These are phyloP conservation scores for Drosophila multiciliata DNA, from an alignment of 2,888 invertebrate species.

Conservation along the genomic window DNA sequence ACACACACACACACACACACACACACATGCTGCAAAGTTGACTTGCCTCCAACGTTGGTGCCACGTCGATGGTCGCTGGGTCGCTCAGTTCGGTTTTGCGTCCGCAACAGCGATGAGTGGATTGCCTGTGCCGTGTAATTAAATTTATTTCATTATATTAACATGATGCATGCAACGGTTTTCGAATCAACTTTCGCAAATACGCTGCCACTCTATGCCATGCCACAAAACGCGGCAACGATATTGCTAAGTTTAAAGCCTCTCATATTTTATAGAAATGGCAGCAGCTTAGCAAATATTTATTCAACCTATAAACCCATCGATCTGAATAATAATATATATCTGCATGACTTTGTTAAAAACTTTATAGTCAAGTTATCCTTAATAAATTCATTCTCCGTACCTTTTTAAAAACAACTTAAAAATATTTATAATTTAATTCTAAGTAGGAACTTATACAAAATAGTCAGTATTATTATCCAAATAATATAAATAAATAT, in stretches of 20 bases:
- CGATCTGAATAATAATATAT: not conserved
- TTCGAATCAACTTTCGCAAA: not conserved
- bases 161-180: constrained; percentile 19
- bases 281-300: not conserved
- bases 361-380: not conserved
- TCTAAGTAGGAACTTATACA: not conserved
- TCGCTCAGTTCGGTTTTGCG: constrained; percentile 18
- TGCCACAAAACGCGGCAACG: not conserved
- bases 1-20: not conserved
- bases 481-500: not conserved
- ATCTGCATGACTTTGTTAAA: not conserved
- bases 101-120: constrained; percentile 37
- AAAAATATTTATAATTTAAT: not conserved
- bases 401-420: too few species aligned
- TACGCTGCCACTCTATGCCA: not conserved
- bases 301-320: not conserved
- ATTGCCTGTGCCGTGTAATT: constrained; percentile 68
- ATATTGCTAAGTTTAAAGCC: not conserved
- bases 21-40: constrained; percentile 29
- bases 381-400: too few species aligned
- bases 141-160: constrained; percentile 64
- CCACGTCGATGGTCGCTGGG: not conserved
- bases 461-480: not conserved
- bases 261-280: not conserved
- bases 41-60: constrained; percentile 7